Evolutionary conservation across 2,113 vertebrate species (phyloP).

Genomic region (Eclectus roratus): DNA sequence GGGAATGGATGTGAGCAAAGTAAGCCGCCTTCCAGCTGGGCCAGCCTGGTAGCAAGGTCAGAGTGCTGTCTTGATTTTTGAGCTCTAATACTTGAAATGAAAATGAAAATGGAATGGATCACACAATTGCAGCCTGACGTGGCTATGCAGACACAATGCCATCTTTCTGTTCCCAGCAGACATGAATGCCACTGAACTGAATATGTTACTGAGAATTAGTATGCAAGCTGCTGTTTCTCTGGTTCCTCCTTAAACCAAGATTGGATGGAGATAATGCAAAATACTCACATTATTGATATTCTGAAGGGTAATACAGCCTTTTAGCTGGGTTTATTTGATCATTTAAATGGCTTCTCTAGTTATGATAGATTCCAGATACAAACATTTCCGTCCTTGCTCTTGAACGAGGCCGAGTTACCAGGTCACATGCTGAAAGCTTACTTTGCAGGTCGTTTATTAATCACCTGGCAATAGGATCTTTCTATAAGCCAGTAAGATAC

Average conservation of each 20-base stretch:
- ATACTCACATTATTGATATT: background rate
- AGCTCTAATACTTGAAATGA: background rate
- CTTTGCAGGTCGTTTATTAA: background rate
- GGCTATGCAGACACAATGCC: background rate
- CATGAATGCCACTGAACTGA: background rate
- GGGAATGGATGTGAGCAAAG: constrained; percentile 60
- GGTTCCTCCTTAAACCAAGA: background rate
- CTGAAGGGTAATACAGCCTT: background rate
- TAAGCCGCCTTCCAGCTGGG: constrained; percentile 63
- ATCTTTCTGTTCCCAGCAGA: background rate
- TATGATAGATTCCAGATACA: background rate
- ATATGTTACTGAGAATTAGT: background rate
- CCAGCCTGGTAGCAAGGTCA: constrained; percentile 49
- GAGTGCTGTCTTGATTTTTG: background rate
- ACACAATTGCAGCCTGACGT: background rate
- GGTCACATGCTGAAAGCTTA: background rate
- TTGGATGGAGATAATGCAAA: background rate
- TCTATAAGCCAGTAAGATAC: background rate
- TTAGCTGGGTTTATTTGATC: background rate
- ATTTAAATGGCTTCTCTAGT: background rate
- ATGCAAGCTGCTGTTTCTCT: background rate
- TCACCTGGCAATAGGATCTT: background rate
- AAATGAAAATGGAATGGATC: background rate
- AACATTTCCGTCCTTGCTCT: background rate
- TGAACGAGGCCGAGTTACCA: background rate